A percentile compares a stretch with the other conserved stretches of the same genome.
These are phyloP conservation scores for Dasypus novemcinctus DNA, from an alignment of 2,113 vertebrate genomes.

Conservation along the genomic window DNA sequence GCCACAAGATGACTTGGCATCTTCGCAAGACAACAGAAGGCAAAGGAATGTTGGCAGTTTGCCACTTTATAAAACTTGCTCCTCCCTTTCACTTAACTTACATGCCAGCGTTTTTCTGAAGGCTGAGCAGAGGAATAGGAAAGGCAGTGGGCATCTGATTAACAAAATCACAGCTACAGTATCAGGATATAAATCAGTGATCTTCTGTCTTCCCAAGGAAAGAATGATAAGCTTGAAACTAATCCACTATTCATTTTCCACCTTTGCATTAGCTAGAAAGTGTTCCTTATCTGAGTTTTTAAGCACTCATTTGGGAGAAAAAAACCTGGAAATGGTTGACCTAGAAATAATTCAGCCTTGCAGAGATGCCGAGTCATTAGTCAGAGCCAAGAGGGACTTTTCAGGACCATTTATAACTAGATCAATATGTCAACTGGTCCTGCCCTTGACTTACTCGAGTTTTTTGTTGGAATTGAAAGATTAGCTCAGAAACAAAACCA, in stretches of 20 bases:
- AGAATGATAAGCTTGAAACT: not conserved
- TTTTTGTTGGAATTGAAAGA: conserved; percentile 59
- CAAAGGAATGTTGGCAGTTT: conserved; percentile 11
- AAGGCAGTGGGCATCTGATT: not conserved
- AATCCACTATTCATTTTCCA: not conserved
- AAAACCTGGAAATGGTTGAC: conserved; percentile 55
- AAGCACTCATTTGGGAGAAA: conserved; percentile 28
- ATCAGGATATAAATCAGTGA: not conserved
- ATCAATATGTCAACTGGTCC: conserved; percentile 47
- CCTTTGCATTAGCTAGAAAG: not conserved
- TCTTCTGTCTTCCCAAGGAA: not conserved
- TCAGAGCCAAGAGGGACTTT: conserved; percentile 56
- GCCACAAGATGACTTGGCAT: conserved; percentile 52
- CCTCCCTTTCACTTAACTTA: conserved; percentile 1
- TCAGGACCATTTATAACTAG: conserved; percentile 61
- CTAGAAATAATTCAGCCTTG: conserved; percentile 64
- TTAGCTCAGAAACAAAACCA: conserved; percentile 35
- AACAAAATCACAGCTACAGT: not conserved
- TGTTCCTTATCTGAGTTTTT: not conserved
- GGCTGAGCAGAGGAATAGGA: not conserved
- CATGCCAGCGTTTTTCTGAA: conserved; percentile 17
- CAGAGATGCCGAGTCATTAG: conserved; percentile 41
- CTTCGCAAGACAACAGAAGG: conserved; percentile 46
- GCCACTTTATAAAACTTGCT: not conserved
- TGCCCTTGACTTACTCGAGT: conserved; percentile 37